Evolutionary conservation across 2,797 vertebrate genomes (phyloP), one percentile per base, ranked within the genome.

Genomic region (Nothura maculosa): DNA sequence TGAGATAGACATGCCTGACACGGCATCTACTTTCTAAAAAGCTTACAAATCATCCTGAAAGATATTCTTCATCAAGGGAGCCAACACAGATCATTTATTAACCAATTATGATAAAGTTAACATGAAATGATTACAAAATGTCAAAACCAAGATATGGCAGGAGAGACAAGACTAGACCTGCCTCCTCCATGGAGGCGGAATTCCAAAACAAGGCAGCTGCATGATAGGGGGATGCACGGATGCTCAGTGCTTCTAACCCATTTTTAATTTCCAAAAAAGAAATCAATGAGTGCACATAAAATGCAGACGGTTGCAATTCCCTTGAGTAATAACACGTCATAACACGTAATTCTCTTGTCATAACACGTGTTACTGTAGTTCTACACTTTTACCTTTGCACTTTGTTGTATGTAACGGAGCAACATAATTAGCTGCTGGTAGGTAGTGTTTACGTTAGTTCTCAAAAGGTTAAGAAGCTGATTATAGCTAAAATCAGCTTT

Each of bases 401-500:
- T 98, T 97, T 92, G 90, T 92, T 96, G 90, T 91, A 74, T 84
- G 81, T 81, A 93, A 85, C 89, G 90, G 89, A 97, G 92, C 93
- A 95, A 96, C 92, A 76, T 97, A 98, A 98, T 98, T 98, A 98
- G 96, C 95, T 95, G 98, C 93, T 91, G 94, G 96, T 96, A 97
- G 97, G 97, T 95, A 96, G 95, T 98, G 98, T 98, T 98, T 98
- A 98, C 73, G 68, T 97, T 98, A 97, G 96, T 97, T 97, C 97
- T 98, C 98, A 96, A 98, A 98, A 98, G 98, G 97, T 98, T 98
- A 98, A 98, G 97, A 98, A 98, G 98, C 97, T 98, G 98, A 98
- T 98, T 98, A 98, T 94, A 97, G 97, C 96, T 98, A 98, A 98
- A 98, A 98, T 97, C 98, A 98, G 97, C 97, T 98, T 98, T 98